Conservation (phyloP, 2,888 invertebrate species). For the Leuctra nigra region DNA sequence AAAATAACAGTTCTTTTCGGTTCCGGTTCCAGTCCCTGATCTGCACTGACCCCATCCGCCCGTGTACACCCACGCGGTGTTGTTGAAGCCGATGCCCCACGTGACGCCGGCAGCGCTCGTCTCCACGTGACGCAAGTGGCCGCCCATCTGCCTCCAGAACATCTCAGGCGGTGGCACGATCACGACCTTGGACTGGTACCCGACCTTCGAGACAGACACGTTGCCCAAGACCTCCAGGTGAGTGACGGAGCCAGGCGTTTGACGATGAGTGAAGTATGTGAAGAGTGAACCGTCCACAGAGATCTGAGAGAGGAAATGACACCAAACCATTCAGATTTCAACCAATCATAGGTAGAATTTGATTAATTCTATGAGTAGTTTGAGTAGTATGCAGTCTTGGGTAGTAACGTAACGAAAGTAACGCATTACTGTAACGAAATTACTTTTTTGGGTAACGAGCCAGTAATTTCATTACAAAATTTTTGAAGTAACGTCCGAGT, state of each 20-base stretch:
- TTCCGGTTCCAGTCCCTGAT: no score
- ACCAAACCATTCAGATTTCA: background rate
- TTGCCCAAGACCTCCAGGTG: conserved; percentile 70
- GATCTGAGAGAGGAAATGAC: no score
- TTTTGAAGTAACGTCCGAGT: no score
- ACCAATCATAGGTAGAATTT: no score
- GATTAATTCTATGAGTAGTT: no score
- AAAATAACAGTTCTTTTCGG: no score
- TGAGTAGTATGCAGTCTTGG: background rate
- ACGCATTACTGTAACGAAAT: no score
- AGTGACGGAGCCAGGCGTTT: conserved; percentile 65
- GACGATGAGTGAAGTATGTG: conserved; percentile 59
- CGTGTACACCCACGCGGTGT: conserved; percentile 83
- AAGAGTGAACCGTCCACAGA: conserved; percentile 24
- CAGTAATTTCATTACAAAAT: no score
- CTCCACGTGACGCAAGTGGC: conserved; percentile 74
- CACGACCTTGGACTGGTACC: conserved; percentile 54
- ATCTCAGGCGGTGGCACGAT: conserved; percentile 69
- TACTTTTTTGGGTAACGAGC: no score
- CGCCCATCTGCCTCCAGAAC: conserved; percentile 83
- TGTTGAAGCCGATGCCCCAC: conserved; percentile 89
- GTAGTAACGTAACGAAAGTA: no score
- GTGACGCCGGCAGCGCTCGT: conserved; percentile 69
- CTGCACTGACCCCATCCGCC: conserved; percentile 91
- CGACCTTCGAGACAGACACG: conserved; percentile 61